Evolutionary conservation across 2,797 vertebrate species (phyloP), one percentile per base, ranked within the genome.

Genomic region (Periparus ater): DNA sequence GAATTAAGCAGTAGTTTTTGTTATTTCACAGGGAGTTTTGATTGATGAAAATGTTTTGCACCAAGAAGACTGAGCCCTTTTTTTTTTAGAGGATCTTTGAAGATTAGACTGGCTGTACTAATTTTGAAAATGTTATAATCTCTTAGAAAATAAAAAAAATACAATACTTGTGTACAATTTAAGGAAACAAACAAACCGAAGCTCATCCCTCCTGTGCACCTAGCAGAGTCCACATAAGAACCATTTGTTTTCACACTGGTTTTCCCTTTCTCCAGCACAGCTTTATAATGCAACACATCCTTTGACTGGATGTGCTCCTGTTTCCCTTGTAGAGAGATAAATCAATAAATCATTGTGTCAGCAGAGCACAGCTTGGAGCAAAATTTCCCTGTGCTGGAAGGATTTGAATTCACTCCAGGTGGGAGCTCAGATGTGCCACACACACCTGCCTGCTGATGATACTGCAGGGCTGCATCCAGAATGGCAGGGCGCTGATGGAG

Each of bases 321-420:
- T 66, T 81, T 90, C 17, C 53, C 34, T 47, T 51, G 71, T 10
- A 25, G 65, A 79, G 61, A 87, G 57, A 54, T 17, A 85, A 91
- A 88, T 93, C 91, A 66, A 86, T 93, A 89, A 85, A 87, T 93
- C 77, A 77, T 58, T 3, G 7, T 92, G 86, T 92, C 93, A 92
- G 84, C 86, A 75, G 42, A 85, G 50, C 78, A 85, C 81, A 92
- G 81, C 92, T 90, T 76, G 92, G 75, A 87, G 87, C 1, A 1
- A 58, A 32, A 44, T 45, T 78, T 85, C 68, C 61, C 19, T 32
- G 58, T 38, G 22, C 72, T 83, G 38, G 61, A 80, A 88, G 68
- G 65, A 61, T 94, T 94, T 2, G 2, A 54, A 84, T 93, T 84
- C 79, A 54, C 85, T 72, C 83, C 68, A 77, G 76, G 73, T 91